Evolutionary conservation across 2,113 vertebrate genomes (phyloP).

Genomic region (Oxyruncus cristatus): DNA sequence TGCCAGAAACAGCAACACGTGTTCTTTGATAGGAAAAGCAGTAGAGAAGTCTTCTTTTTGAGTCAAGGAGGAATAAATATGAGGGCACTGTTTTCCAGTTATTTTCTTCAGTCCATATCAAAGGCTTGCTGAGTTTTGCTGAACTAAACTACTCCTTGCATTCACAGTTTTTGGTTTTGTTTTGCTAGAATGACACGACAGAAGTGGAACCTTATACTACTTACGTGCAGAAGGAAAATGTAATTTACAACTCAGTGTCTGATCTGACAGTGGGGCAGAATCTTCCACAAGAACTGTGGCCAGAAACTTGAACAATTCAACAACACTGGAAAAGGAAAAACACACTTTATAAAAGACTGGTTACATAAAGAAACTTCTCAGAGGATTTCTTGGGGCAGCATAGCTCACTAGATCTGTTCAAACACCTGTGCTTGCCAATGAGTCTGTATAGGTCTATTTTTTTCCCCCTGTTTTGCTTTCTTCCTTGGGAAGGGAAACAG

Average conservation of each 20-base stretch:
- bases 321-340: not conserved
- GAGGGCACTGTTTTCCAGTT: not conserved
- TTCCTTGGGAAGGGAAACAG: not conserved
- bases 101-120: not conserved
- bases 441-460: not conserved
- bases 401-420: not conserved
- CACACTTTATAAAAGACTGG: not conserved
- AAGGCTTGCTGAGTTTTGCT: not conserved
- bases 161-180: conserved; percentile 19
- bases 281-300: not conserved
- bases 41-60: not conserved
- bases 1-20: not conserved
- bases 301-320: not conserved
- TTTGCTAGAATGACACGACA: conserved; percentile 44
- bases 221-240: conserved; percentile 64
- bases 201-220: conserved; percentile 69
- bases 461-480: not conserved
- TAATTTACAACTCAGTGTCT: conserved; percentile 57
- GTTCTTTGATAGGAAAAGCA: not conserved
- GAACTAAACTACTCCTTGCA: not conserved
- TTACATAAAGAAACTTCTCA: not conserved
- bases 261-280: conserved; percentile 26
- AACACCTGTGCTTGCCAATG: not conserved
- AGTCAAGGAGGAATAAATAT: not conserved
- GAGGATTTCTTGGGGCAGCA: not conserved